These are phyloP conservation scores for Macrobrachium nipponense DNA, from an alignment of 1,140 invertebrate species.

Conservation along the genomic window DNA sequence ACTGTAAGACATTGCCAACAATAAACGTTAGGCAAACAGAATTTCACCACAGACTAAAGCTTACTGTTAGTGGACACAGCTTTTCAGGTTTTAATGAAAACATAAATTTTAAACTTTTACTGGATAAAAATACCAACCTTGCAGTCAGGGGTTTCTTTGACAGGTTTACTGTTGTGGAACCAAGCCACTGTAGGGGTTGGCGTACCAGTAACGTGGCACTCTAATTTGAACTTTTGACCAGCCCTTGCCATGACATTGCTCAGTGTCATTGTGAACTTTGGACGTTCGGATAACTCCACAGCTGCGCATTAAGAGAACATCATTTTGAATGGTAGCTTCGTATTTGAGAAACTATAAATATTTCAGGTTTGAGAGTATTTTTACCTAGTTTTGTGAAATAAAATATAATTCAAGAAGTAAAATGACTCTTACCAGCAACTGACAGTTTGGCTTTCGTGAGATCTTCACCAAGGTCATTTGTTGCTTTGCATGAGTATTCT, in stretches of 20 bases:
- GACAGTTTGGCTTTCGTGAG: constrained; percentile 70
- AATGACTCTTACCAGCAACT: constrained; percentile 69
- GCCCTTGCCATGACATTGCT: constrained; percentile 75
- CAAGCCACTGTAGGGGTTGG: constrained; percentile 70
- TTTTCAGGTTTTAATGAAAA: constrained; percentile 74
- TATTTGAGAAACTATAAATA: not conserved
- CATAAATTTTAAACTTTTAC: constrained; percentile 69
- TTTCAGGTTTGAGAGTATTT: not conserved
- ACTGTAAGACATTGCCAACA: too few relatives aligned
- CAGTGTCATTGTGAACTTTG: constrained; percentile 72
- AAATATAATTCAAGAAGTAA: constrained; percentile 17
- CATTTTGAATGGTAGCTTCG: not conserved
- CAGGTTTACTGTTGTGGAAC: constrained; percentile 73
- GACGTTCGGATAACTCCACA: constrained; percentile 71
- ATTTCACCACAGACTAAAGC: too few relatives aligned
- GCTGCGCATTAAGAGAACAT: constrained; percentile 68
- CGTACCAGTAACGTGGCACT: constrained; percentile 73
- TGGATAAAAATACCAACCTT: constrained; percentile 63
- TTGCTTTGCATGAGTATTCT: constrained; percentile 73
- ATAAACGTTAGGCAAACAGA: too few relatives aligned
- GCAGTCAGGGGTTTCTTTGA: constrained; percentile 72
- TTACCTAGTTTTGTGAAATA: constrained; percentile 23
- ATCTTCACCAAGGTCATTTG: constrained; percentile 72
- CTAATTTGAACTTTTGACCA: constrained; percentile 77
- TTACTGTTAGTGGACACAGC: constrained; percentile 2